Conservation (phyloP, 2,797 vertebrate species). For the Clangula hyemalis region DNA sequence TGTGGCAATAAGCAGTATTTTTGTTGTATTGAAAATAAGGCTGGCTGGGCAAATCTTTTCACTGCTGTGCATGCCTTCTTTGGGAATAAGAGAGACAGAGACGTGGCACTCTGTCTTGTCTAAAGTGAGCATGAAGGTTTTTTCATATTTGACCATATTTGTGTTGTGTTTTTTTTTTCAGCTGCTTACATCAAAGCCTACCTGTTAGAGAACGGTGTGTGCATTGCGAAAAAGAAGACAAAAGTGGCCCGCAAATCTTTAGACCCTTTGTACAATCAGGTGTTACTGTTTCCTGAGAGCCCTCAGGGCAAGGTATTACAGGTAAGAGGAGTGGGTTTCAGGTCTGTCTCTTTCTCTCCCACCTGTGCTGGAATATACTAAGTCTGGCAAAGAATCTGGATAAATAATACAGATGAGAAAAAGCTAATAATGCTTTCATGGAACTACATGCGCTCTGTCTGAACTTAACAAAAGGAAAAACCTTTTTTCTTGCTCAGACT, state of each 20-base stretch:
- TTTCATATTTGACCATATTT: background rate
- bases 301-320: slow-evolving; percentile 97
- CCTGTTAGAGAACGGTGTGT: slow-evolving; percentile 92
- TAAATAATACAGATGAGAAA: background rate
- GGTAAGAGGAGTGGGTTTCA: slow-evolving; percentile 78
- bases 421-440: fast-evolving
- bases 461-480: background rate
- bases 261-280: slow-evolving; percentile 98
- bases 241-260: slow-evolving; percentile 95
- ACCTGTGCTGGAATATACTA: background rate
- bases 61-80: background rate
- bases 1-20: background rate
- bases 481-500: background rate
- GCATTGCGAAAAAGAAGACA: slow-evolving; percentile 98
- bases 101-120: background rate
- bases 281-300: slow-evolving; percentile 93
- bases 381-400: background rate
- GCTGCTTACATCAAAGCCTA: slow-evolving; percentile 99
- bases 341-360: background rate
- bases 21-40: background rate
- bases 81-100: background rate
- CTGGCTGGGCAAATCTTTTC: background rate
- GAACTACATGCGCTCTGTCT: fast-evolving
- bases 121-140: background rate
- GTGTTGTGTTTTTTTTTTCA: slow-evolving; percentile 67